These are phyloP conservation scores for Microtus pennsylvanicus DNA, from an alignment of 2,113 vertebrate genomes.

Conservation along the genomic window DNA sequence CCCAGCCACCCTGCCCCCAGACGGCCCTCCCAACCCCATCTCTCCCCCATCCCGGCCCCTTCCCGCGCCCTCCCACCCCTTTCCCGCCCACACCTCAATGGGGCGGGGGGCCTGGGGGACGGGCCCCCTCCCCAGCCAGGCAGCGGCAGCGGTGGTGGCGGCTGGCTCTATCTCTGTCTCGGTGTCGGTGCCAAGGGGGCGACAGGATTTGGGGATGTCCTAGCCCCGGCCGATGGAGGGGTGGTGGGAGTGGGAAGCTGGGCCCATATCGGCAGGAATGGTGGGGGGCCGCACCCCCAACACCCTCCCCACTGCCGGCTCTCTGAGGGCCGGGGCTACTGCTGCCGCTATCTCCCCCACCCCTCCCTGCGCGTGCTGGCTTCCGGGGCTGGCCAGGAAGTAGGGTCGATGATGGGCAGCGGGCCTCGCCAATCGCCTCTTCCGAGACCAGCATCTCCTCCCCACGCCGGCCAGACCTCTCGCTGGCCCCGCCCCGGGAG, in stretches of 20 bases:
- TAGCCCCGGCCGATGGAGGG: slow-evolving; percentile 81
- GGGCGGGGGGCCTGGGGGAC: slow-evolving; percentile 79
- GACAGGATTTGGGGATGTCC: slow-evolving; percentile 74
- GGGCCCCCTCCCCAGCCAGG: slow-evolving; percentile 82
- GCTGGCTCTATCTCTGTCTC: slow-evolving; percentile 79
- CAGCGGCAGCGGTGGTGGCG: slow-evolving; percentile 81
- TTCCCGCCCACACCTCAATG: slow-evolving; percentile 82
- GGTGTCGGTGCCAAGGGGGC: slow-evolving; percentile 79
- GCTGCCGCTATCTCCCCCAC: slow-evolving; percentile 70
- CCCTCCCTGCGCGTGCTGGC: slow-evolving; percentile 55
- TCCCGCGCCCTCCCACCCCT: slow-evolving; percentile 64
- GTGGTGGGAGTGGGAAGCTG: slow-evolving; percentile 71
- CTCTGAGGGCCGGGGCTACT: slow-evolving; percentile 73
- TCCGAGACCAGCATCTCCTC: neutral
- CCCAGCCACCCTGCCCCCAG: slow-evolving; percentile 27
- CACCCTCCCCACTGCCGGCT: slow-evolving; percentile 74
- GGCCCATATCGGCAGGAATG: slow-evolving; percentile 76
- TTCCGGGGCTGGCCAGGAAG: slow-evolving; percentile 83
- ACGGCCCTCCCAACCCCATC: neutral
- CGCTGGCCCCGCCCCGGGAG: slow-evolving; percentile 10
- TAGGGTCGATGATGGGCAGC: slow-evolving; percentile 76
- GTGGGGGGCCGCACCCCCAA: slow-evolving; percentile 65
- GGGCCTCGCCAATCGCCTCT: slow-evolving; percentile 51
- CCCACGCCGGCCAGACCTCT: neutral
- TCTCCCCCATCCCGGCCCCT: neutral